Evolutionary conservation across 2,797 vertebrate species (phyloP), one percentile per base, ranked within the genome.

Genomic region (Muscicapa comitata): DNA sequence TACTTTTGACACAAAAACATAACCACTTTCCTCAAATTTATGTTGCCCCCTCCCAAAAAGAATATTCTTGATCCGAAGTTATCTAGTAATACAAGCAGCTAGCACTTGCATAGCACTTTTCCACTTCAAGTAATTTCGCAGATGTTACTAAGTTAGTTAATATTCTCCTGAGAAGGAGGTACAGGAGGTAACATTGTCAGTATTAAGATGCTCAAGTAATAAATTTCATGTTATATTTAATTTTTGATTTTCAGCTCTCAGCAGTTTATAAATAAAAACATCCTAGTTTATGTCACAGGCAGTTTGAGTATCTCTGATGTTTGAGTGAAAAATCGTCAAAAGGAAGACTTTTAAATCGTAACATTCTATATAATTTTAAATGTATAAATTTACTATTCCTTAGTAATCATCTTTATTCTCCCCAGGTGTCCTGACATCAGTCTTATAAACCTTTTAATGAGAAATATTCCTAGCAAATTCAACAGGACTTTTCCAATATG

Each of bases 11-110:
- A 37, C 9, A 62, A 23, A 94, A 80, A n/a, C 10, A 45, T 35
- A 54, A 61, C 7, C 2, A 42, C 10, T 81, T 86, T 42, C 21
- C 43, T 91, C 9, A n/a, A 68, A 11, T 25, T 58, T 17, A 28
- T 58, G 8, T 31, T 51, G 3, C 1, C 3, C 2, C 0, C 0
- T 4, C 16, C 54, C 12, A 6, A 51, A 83, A 57, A 28, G 2
- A 59, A 50, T 5, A 13, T 45, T 35, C 17, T 28, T 11, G 3
- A 28, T 23, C 25, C n/a, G 29, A 16, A 19, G 15, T 38, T 87
- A 54, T 35, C 17, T 11, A 83, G 5, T n/a, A 75, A 65, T 38
- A 28, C 3, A 73, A 67, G 28, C 7, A 76, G 6, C 3, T 73
- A 62, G 17, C 15, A 58, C 6, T 57, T 42, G 10, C 11, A 38